Base-by-base conservation (phyloP, 2,113 vertebrate species). In the Rhynchomys soricoides region DNA sequence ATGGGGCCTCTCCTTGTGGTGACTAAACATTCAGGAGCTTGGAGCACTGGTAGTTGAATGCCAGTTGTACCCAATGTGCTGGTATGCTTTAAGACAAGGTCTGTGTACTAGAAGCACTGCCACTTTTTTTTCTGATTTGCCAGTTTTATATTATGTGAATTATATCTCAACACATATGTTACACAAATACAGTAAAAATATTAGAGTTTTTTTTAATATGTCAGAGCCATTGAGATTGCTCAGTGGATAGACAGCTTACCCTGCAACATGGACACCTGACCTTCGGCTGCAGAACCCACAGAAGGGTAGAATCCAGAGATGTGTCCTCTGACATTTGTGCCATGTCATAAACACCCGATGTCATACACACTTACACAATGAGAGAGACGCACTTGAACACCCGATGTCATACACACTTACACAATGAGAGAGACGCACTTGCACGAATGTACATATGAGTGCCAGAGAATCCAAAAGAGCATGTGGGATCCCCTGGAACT, bases 111-210 rank as follows among this genome's bases (percentile, higher is more conserved):
- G 45, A 24, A 17, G 22, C 89, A 87, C 92, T 71, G 43, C 34
- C 4, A 52, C 16, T 45, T 2, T 66, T 81, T 82, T 90, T 89
- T 52, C 21, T 68, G 86, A 85, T 70, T 74, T 88, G 11, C 92
- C 43, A 82, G 6, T 89, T 93, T 97, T 87, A 59, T 88, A 34
- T n/a, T 83, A 87, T 74, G 7, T 93, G 59, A 94, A 52, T 90
- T 94, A 22, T 66, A 93, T 93, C 37, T 95, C 57, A 93, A 55
- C 45, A 90, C 93, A 71, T 66, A 55, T 52, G 3, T 90, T 81
- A 81, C 45, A 88, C 83, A 78, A 94, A 89, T 43, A 57, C 8
- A 75, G 31, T 50, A 96, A 96, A 91, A 70, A 57, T 70, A 68
- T 55, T 17, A 87, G 43, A 91, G 17, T 11, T 34, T 93, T 68